Percentiles rank a stretch among this genome's conserved stretches.
These are phyloP conservation scores for Digitonthophagus gazella DNA, from an alignment of 2,888 invertebrate genomes.

Conservation along the genomic window DNA sequence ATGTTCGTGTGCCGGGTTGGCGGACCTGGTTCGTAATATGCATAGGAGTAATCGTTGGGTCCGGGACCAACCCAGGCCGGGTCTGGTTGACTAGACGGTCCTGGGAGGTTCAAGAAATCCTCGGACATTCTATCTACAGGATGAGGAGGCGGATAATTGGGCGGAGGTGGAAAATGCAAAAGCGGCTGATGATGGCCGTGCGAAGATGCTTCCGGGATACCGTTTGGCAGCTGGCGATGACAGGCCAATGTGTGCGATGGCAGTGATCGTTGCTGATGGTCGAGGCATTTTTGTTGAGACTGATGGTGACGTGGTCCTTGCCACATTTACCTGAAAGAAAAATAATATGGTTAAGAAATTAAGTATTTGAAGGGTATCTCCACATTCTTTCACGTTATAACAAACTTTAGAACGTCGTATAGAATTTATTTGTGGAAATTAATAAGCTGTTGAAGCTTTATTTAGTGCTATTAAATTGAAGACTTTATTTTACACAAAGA, in stretches of 20 bases:
- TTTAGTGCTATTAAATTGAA: no score
- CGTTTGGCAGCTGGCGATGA: constrained; percentile 15
- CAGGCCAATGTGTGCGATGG: constrained; percentile 6
- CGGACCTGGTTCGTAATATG: constrained; percentile 74
- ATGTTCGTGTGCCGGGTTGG: constrained; percentile 63
- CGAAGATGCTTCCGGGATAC: constrained; percentile 31
- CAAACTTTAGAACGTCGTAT: no score
- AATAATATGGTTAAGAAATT: neutral
- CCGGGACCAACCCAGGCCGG: constrained; percentile 38
- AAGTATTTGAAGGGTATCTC: no score
- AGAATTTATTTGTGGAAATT: no score
- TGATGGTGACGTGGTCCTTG: constrained; percentile 41
- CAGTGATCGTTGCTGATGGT: constrained; percentile 24
- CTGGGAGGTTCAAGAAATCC: constrained; percentile 43
- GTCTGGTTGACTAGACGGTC: constrained; percentile 41
- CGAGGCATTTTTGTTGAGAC: constrained; percentile 41
- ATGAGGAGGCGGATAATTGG: constrained; percentile 64
- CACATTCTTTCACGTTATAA: no score
- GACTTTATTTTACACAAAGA: no score
- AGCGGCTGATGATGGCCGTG: constrained; percentile 48
- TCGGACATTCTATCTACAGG: constrained; percentile 45
- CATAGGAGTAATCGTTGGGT: constrained; percentile 73
- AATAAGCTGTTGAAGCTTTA: no score
- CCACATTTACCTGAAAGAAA: constrained; percentile 47
- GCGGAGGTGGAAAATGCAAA: constrained; percentile 75